Percentiles rank a stretch among this genome's conserved stretches.
Evolutionary conservation across 2,888 invertebrate genomes (phyloP).

Genomic region (Polymixis lichenea): DNA sequence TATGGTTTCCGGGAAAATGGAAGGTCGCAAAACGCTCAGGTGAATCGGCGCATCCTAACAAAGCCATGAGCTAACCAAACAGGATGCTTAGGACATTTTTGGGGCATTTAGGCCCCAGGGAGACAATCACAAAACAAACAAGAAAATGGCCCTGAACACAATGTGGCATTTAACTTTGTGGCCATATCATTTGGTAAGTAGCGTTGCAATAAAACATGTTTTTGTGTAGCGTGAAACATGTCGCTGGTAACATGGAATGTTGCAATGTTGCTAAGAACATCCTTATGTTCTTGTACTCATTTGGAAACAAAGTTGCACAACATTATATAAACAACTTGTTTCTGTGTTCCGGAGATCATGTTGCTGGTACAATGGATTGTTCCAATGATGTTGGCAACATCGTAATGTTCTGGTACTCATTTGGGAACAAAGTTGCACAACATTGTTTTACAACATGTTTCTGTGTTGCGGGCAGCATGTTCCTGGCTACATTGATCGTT

Average conservation of each 20-base stretch:
- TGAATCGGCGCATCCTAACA: background rate
- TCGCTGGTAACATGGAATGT: background rate
- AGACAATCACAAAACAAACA: background rate
- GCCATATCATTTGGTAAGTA: background rate
- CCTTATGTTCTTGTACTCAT: background rate
- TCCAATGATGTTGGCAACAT: background rate
- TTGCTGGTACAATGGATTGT: background rate
- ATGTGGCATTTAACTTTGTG: background rate
- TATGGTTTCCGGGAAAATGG: constrained; percentile 6
- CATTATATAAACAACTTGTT: background rate
- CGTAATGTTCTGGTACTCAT: background rate
- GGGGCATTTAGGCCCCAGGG: background rate
- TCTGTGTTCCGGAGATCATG: background rate
- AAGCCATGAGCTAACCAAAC: background rate
- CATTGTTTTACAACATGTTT: background rate
- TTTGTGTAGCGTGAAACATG: background rate
- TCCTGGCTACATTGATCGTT: background rate
- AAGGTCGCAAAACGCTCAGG: background rate
- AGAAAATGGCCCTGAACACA: background rate
- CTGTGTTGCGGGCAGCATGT: background rate
- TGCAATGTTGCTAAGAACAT: background rate
- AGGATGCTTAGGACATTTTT: background rate
- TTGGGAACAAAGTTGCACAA: background rate
- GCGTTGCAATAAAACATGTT: background rate
- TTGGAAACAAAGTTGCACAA: background rate